phyloP scores from a whole-genome alignment of 2,113 vertebrate genomes.

The Boulengerochromis microlepis region DNA sequence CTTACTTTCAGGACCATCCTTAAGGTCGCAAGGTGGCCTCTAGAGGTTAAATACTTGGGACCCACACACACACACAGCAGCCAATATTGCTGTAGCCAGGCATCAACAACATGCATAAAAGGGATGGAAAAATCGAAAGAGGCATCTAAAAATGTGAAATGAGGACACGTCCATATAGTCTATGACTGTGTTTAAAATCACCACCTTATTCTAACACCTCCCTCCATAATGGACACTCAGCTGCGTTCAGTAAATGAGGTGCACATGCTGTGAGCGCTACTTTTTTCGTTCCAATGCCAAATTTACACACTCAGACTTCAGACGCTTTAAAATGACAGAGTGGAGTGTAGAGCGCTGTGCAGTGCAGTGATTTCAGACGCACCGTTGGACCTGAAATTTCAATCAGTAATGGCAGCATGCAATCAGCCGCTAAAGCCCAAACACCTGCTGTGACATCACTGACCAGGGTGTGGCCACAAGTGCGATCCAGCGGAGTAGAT shows the following conservation, averaged over 20 bases:
- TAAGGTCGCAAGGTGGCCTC: rapidly evolving
- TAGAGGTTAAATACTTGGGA: not conserved
- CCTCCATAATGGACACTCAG: not conserved
- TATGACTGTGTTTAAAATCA: not conserved
- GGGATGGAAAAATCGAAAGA: not conserved
- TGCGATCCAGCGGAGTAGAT: not conserved
- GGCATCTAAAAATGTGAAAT: not conserved
- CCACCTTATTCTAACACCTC: not conserved
- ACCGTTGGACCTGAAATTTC: not conserved
- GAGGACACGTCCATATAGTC: not conserved
- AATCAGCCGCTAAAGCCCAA: not conserved
- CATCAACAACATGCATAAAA: not conserved
- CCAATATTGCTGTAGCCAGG: not conserved
- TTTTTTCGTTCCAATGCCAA: not conserved
- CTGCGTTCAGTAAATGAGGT: not conserved
- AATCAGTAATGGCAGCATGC: not conserved
- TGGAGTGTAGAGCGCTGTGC: not conserved
- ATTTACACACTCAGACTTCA: not conserved
- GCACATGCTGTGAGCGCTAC: not conserved
- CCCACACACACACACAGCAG: not conserved
- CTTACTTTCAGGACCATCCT: not conserved
- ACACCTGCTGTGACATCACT: not conserved
- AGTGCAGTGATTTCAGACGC: not conserved
- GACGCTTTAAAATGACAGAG: not conserved
- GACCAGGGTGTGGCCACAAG: not conserved